Conservation (phyloP, 2,888 invertebrate species). For the Ernsta delagoae region DNA sequence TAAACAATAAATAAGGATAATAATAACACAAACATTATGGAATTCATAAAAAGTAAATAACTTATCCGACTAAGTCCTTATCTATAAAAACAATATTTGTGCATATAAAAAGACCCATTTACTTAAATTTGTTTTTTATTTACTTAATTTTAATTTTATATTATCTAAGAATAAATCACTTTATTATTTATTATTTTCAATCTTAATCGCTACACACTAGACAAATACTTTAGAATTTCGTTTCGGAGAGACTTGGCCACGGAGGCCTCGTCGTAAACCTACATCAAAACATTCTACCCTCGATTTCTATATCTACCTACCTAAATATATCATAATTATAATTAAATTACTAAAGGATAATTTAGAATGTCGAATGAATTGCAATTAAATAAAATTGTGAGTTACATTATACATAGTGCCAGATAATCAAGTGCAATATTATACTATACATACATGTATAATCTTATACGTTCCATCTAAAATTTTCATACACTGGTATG, state of each 20-base stretch:
- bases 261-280: slow-evolving; percentile 51
- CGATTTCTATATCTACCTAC: slow-evolving; percentile 49
- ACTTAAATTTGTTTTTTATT: neutral
- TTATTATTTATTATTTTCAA: slow-evolving; percentile 37
- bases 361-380: slow-evolving; percentile 47
- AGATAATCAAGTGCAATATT: slow-evolving; percentile 46
- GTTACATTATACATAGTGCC: slow-evolving; percentile 56
- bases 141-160: neutral
- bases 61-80: neutral
- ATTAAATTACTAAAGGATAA: slow-evolving; percentile 15
- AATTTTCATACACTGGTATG: slow-evolving; percentile 2
- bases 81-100: neutral
- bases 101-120: neutral
- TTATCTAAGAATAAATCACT: slow-evolving; percentile 23
- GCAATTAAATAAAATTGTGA: slow-evolving; percentile 51
- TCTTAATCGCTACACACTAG: slow-evolving; percentile 69
- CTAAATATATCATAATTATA: too few relatives aligned
- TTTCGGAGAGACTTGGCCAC: slow-evolving; percentile 69
- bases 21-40: neutral
- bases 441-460: slow-evolving; percentile 33
- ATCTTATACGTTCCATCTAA: slow-evolving; percentile 18
- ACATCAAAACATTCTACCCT: slow-evolving; percentile 57
- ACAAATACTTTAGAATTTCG: slow-evolving; percentile 81
- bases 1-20: neutral
- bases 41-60: neutral